These are phyloP conservation scores for Chaetodon trifascialis DNA, from an alignment of 2,113 vertebrate genomes.

Conservation along the genomic window DNA sequence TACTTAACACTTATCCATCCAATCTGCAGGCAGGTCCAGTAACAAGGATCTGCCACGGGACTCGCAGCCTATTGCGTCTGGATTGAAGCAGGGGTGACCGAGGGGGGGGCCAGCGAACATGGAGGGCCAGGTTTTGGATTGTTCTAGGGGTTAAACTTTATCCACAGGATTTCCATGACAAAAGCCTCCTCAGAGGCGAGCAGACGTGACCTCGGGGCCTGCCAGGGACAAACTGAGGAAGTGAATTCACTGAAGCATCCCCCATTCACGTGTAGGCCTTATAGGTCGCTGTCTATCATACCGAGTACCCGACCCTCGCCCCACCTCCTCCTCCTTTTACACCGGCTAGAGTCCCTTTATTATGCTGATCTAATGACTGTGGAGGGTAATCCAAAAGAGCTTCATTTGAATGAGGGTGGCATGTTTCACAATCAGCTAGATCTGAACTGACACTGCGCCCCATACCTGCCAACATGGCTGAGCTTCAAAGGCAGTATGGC, in stretches of 20 bases:
- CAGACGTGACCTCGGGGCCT: constrained; percentile 81
- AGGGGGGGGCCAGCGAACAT: constrained; percentile 27
- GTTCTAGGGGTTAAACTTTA: constrained; percentile 78
- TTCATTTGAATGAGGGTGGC: constrained; percentile 64
- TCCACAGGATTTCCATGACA: constrained; percentile 83
- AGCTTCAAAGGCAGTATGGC: constrained; percentile 33
- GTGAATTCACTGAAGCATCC: constrained; percentile 66
- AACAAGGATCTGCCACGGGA: constrained; percentile 49
- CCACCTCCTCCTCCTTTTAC: constrained; percentile 54
- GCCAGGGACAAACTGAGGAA: constrained; percentile 76
- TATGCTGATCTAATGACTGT: constrained; percentile 82
- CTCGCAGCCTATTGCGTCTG: constrained; percentile 42
- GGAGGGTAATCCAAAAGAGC: constrained; percentile 72
- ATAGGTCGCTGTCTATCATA: constrained; percentile 74
- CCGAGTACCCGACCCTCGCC: constrained; percentile 39
- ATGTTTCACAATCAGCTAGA: constrained; percentile 44
- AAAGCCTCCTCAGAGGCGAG: constrained; percentile 73
- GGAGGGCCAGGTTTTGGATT: constrained; percentile 67
- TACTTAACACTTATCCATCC: constrained; percentile 60
- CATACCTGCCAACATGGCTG: constrained; percentile 58
- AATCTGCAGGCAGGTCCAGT: constrained; percentile 43
- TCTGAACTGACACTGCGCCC: constrained; percentile 52
- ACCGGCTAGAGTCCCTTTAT: constrained; percentile 70
- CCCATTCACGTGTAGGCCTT: constrained; percentile 72
- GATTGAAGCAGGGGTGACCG: constrained; percentile 35